Percentiles rank a stretch among this genome's conserved stretches.
Evolutionary conservation across 2,113 vertebrate species (phyloP).

Genomic region (Pedionomus torquatus): DNA sequence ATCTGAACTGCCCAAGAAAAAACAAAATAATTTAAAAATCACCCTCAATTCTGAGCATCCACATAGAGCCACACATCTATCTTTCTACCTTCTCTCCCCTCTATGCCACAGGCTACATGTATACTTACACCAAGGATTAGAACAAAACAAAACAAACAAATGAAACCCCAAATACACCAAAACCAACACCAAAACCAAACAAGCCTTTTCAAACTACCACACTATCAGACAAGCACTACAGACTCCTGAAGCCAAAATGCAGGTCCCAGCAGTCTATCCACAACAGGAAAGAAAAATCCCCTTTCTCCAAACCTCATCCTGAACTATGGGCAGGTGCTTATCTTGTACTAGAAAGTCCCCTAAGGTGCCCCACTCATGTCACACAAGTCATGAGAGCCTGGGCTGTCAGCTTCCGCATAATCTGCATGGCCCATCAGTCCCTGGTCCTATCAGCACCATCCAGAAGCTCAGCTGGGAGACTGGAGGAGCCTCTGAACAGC

Average conservation of each 20-base stretch:
- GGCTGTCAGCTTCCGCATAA: conserved; percentile 27
- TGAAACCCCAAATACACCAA: not conserved
- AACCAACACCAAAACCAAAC: not conserved
- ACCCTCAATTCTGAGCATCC: not conserved
- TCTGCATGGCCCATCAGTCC: not conserved
- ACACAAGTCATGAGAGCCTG: not conserved
- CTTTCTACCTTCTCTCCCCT: not conserved
- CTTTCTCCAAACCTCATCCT: not conserved
- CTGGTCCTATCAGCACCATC: conserved; percentile 23
- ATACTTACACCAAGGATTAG: not conserved
- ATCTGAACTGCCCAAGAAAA: not conserved
- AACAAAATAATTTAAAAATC: not conserved
- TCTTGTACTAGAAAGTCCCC: not conserved
- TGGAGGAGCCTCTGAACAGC: not conserved
- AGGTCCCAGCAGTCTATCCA: not conserved
- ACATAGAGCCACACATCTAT: not conserved
- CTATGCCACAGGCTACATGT: not conserved
- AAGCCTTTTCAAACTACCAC: not conserved
- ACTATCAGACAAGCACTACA: not conserved
- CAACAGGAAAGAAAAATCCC: not conserved
- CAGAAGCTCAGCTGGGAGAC: conserved; percentile 11
- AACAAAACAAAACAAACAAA: too few species aligned
- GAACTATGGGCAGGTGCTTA: not conserved
- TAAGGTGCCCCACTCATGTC: not conserved
- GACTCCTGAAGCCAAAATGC: not conserved